These are phyloP conservation scores for Neotoxoptera formosana DNA, from an alignment of 1,140 invertebrate species.

Conservation along the genomic window DNA sequence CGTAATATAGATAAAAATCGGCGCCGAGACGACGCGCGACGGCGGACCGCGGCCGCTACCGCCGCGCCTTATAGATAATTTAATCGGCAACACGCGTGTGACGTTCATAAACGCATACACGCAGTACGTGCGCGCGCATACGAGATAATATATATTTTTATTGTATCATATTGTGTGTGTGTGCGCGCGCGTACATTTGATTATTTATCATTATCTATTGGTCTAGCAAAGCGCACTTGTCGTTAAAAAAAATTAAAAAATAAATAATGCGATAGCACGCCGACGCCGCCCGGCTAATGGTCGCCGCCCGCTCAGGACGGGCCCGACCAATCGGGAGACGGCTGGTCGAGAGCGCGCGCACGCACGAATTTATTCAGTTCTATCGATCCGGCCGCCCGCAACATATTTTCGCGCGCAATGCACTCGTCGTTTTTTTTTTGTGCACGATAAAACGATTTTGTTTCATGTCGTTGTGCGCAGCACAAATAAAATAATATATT, in stretches of 20 bases:
- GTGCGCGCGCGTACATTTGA: background rate
- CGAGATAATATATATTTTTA: no score
- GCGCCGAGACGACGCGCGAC: background rate
- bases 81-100: background rate
- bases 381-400: background rate
- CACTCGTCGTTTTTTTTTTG: background rate
- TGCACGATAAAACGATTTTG: background rate
- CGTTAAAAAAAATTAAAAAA: conserved; percentile 18
- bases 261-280: background rate
- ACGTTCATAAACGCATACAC: background rate
- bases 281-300: background rate
- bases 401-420: background rate
- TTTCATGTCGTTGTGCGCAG: background rate
- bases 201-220: conserved; percentile 1
- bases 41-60: no score
- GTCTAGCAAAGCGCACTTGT: background rate
- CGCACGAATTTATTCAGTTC: background rate
- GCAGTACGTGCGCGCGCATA: background rate
- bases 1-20: background rate
- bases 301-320: background rate
- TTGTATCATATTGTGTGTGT: background rate
- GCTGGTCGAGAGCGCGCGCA: background rate
- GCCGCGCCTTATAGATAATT: conserved; percentile 1
- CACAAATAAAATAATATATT: background rate
- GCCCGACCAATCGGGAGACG: conserved; percentile 22